Conservation (phyloP, 1,140 invertebrate species). For the Chymomyza costata region DNA sequence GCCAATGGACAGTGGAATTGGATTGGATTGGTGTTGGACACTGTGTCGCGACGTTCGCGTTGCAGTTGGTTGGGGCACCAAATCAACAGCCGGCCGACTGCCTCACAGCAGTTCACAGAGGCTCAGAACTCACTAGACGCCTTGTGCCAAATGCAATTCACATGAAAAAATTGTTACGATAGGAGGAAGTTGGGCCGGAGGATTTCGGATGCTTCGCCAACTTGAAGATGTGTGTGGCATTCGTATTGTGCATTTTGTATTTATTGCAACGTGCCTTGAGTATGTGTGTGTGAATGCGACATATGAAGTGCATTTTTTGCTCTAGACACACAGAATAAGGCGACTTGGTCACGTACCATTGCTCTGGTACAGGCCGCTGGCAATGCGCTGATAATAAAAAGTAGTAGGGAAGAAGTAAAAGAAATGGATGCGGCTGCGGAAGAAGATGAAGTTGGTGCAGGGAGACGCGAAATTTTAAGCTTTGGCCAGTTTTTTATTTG, state of each 20-base stretch:
- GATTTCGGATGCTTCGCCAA: slow-evolving; percentile 9
- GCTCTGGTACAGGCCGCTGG: slow-evolving; percentile 18
- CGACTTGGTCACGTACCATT: slow-evolving; percentile 67
- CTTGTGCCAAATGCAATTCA: slow-evolving; percentile 32
- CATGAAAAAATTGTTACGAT: too few relatives aligned
- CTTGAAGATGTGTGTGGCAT: slow-evolving; percentile 58
- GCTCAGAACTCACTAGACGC: slow-evolving; percentile 45
- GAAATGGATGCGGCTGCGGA: too few relatives aligned
- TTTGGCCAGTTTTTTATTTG: slow-evolving; percentile 55
- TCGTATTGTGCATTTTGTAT: slow-evolving; percentile 63
- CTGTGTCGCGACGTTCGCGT: slow-evolving; percentile 24
- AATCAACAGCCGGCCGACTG: slow-evolving; percentile 66
- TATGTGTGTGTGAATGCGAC: not conserved
- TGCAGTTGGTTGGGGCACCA: slow-evolving; percentile 25
- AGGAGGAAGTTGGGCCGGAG: not conserved
- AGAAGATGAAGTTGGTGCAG: too few relatives aligned
- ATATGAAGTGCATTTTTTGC: slow-evolving; percentile 40
- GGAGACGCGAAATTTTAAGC: slow-evolving; percentile 67
- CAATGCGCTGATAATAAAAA: not conserved
- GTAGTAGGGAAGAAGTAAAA: slow-evolving; percentile 18
- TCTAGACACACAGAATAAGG: slow-evolving; percentile 44
- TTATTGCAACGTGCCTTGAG: slow-evolving; percentile 43
- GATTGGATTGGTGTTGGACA: slow-evolving; percentile 55
- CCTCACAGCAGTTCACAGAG: too few relatives aligned
- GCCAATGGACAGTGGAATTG: slow-evolving; percentile 62